Base-by-base conservation (phyloP, 2,113 vertebrate genomes). In the Antechinus flavipes region DNA sequence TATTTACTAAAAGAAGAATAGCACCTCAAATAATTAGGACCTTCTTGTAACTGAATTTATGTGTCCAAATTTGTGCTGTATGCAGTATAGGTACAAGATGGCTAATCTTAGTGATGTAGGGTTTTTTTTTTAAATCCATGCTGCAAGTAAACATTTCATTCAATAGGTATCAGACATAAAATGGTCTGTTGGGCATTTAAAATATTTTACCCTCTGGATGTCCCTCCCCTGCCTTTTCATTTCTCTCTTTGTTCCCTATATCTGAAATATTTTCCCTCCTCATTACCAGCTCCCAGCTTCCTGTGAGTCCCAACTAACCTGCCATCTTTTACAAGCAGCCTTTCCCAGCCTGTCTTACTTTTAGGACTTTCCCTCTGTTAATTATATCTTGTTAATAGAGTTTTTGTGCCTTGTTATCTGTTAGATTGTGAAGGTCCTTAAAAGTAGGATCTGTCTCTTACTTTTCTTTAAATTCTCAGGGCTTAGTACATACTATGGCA, bases 1-100 rank as follows among this genome's bases (percentile, higher is more conserved):
- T 90, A 90, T 96, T 94, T 92, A 90, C 54, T 94, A 35, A 94
- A 76, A 94, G 61, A 53, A 16, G 56, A 8, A 93, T 35, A n/a
- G 11, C n/a, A 8, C 9, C 55, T 94, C 1, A 9, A 1, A 53
- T 95, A 50, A 90, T 91, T 89, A 47, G 54, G 89, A 49, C 30
- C 46, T 54, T 91, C 90, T 16, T 84, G 25, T 24, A 93, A 96
- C 90, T 91, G 93, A 14, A 30, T 76, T 93, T 94, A 90, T 94
- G 0, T 76, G 92, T 54, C 27, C 42, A 23, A 46, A 30, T 53
- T 12, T n/a, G 0, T 68, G 3, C 10, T 35, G 93, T 55, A 16
- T 56, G 52, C 1, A 90, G 6, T 26, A 30, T 49, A 90, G 19
- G 89, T 54, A 25, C 54, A 35, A n/a, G 26, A 90, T 16, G 42